These are phyloP conservation scores for Spatulosminthurus flaviceps DNA, from an alignment of 2,888 invertebrate species.

Conservation along the genomic window DNA sequence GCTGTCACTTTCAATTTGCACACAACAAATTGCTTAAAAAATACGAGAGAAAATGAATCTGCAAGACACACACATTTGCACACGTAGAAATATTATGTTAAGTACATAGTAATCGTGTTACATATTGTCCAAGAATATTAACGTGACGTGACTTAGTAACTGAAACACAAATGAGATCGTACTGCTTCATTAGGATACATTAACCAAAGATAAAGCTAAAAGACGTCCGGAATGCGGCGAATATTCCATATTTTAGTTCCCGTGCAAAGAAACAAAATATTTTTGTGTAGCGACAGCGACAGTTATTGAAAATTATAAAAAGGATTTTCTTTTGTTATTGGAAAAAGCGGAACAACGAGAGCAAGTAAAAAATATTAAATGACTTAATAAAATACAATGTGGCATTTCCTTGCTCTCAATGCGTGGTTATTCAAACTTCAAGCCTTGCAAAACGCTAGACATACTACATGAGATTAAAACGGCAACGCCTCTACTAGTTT, in stretches of 20 bases:
- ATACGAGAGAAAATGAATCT: neutral
- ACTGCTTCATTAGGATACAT: constrained; percentile 30
- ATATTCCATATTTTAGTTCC: constrained; percentile 4
- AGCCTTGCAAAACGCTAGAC: too few relatives aligned
- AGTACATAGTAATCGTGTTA: neutral
- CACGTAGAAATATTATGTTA: neutral
- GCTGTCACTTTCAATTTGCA: constrained; percentile 4
- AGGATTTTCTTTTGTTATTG: too few relatives aligned
- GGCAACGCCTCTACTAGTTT: neutral
- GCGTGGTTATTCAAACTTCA: too few relatives aligned
- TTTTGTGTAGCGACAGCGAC: too few relatives aligned
- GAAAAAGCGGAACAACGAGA: too few relatives aligned
- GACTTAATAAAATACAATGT: too few relatives aligned
- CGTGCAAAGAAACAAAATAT: neutral
- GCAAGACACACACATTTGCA: neutral
- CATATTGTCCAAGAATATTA: neutral
- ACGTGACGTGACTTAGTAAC: constrained; percentile 27
- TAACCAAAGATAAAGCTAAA: constrained; percentile 16
- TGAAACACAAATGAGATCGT: constrained; percentile 32
- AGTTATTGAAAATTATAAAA: too few relatives aligned
- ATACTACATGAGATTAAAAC: neutral
- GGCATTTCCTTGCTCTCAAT: too few relatives aligned
- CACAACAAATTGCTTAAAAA: neutral
- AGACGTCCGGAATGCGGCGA: constrained; percentile 16
- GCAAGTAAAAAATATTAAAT: too few relatives aligned